Base-by-base conservation (phyloP, 1,140 invertebrate species). In the Platorchestia sp. region DNA sequence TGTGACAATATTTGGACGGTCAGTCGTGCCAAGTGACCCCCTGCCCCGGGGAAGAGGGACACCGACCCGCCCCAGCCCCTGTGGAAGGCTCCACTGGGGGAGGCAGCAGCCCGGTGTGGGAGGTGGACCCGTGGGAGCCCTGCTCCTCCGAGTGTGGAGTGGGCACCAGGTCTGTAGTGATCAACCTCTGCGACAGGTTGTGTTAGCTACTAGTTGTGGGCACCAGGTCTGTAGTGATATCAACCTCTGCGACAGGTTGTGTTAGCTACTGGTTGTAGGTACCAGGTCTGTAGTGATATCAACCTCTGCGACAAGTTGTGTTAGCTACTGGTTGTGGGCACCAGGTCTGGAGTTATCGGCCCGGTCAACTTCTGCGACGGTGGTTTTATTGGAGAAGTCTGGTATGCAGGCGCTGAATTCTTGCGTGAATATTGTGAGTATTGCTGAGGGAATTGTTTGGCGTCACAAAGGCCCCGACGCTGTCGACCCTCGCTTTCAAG, bases 81-180 rank as follows among this genome's bases (percentile, higher is more conserved):
- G 87, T 42, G 41, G 44, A 42, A 19, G 6, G 0, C 41, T 0
- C 43, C 40, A 0, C 91, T 0, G 91, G 89, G 89, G 41, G 42
- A 91, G 19, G 7, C 10, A 53, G 86, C 51, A 95, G 42, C 40
- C 97, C 97, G 0, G 96, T 96, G 95, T 96, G 96, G 44, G 95
- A 96, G 45, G 45, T 95, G 44, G 95, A 95, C 3, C 44, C 93
- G 0, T 96, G 89, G 96, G 95, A 96, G 44, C 96, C 97, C 95
- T 97, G 97, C 96, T 97, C 97, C 3, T 97, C 97, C 95, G 97
- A 97, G 95, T 98, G 98, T 96, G 98, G 98, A 0, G 97, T 97
- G 44, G 98, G 98, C 0, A 93, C 91, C 44, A 93, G 91, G 91
- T 93, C 3, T 19, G 87, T 89, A 3, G 27, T 42, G 59, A 36